These are phyloP conservation scores for Gonocerus acuteangulatus DNA, from an alignment of 2,888 invertebrate species.

Conservation along the genomic window DNA sequence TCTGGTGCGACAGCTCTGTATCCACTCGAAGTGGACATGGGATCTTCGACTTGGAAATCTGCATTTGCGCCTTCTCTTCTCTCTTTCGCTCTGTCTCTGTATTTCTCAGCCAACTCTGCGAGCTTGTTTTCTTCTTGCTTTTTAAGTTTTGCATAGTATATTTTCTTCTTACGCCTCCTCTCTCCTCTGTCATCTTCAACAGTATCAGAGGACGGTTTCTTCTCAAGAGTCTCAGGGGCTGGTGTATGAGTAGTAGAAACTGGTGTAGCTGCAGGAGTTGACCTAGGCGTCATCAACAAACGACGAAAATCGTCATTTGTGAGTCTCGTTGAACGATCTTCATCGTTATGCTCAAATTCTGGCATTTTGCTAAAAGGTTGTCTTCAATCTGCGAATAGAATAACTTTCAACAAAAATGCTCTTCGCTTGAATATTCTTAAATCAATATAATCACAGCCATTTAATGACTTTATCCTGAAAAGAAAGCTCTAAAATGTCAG, in stretches of 20 bases:
- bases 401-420: too few species aligned
- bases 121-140: slow-evolving; percentile 92
- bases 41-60: slow-evolving; percentile 75
- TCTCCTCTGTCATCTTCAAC: slow-evolving; percentile 60
- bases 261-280: slow-evolving; percentile 46
- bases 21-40: slow-evolving; percentile 77
- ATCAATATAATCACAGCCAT: too few species aligned
- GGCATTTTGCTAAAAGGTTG: slow-evolving; percentile 36
- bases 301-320: slow-evolving; percentile 97
- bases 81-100: slow-evolving; percentile 84
- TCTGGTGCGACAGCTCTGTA: slow-evolving; percentile 95
- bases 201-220: slow-evolving; percentile 38
- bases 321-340: slow-evolving; percentile 63
- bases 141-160: slow-evolving; percentile 85
- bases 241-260: slow-evolving; percentile 34
- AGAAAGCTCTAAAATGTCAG: too few species aligned
- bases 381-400: too few species aligned
- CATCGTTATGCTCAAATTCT: slow-evolving; percentile 41
- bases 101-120: slow-evolving; percentile 88
- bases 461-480: too few species aligned
- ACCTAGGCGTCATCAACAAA: slow-evolving; percentile 87
- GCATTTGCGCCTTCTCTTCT: slow-evolving; percentile 76
- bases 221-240: slow-evolving; percentile 33
- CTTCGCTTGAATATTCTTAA: too few species aligned
- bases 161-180: slow-evolving; percentile 84